Base-by-base conservation (phyloP, 1,140 invertebrate species). In the Campoletis sonorensis region DNA sequence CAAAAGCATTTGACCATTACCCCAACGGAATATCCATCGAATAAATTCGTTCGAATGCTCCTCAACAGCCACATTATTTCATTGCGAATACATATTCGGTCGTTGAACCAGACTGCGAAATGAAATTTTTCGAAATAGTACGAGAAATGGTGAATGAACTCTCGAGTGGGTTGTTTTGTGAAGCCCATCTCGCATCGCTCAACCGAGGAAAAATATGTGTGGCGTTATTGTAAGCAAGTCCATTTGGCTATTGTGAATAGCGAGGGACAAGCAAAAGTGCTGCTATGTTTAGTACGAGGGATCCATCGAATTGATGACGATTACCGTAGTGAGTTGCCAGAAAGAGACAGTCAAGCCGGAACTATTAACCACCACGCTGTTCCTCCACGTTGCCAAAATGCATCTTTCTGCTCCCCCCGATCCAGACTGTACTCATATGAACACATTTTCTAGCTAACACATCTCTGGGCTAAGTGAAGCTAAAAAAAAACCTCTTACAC, bases 331-430 rank as follows among this genome's bases (percentile, higher is more conserved):
- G 40, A 51, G 76, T 82, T 82, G 81, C 67, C 81, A 79, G 81
- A 77, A 76, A 82, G 76, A 82, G 78, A 79, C 78, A 79, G 58
- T 75, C 75, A 77, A 82, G 77, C 77, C 81, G 78, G 81, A 82
- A 82, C 78, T 82, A 82, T 79, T 82, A 82, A 61, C 77, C 40
- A 75, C 77, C 58, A 61, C 16, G 77, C 73, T 75, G 75, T 81
- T 75, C 72, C 58, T 67, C 45, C 77, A 61, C 45, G 68, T 58
- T 82, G 81, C 81, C 81, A 70, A 82, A 82, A 82, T 82, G 81
- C 71, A 80, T 40, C 61, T n/a, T 37, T 16, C 51, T 54, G 49
- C 4, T 37, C 8, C 21, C 58, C 23, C 10, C 23, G 40, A 45
- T 33, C 23, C 8, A 58, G 45, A 49, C 77, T 45, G 10, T 2